A percentile compares a stretch with the other conserved stretches of the same genome.
These are phyloP conservation scores for Tricholaema leucomelas DNA, from an alignment of 2,113 vertebrate species.

Conservation along the genomic window DNA sequence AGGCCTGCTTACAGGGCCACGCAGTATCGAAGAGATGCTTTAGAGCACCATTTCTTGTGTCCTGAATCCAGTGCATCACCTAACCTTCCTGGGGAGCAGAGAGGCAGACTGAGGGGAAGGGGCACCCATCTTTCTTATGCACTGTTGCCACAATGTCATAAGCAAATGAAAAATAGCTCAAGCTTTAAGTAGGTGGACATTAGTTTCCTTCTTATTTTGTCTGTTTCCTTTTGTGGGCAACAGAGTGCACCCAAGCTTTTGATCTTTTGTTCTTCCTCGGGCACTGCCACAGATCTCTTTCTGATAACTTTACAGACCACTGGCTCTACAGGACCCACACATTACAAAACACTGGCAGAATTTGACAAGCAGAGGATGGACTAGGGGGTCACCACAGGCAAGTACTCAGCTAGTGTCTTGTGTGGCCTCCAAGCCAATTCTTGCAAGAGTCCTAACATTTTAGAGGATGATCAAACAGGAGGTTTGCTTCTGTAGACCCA, in stretches of 20 bases:
- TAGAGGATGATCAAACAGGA: not conserved
- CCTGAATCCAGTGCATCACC: not conserved
- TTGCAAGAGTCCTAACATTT: not conserved
- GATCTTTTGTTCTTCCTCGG: not conserved
- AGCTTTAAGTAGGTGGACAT: not conserved
- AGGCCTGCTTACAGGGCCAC: not conserved
- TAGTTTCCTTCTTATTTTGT: not conserved
- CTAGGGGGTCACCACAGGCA: not conserved
- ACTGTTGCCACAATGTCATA: not conserved
- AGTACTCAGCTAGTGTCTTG: not conserved
- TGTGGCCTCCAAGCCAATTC: not conserved
- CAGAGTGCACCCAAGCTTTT: not conserved
- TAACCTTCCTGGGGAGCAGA: fast-evolving
- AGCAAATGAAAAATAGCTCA: not conserved
- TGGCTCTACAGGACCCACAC: not conserved
- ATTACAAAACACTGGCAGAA: not conserved
- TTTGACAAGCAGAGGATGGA: not conserved
- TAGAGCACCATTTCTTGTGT: not conserved
- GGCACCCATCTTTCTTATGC: not conserved
- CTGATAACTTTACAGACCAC: not conserved
- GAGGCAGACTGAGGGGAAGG: no score
- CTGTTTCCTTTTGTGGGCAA: not conserved
- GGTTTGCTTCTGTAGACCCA: not conserved
- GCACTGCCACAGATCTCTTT: not conserved
- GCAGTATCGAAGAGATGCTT: not conserved